Percentiles rank a stretch among this genome's conserved stretches.
Evolutionary conservation across 1,140 invertebrate species (phyloP).

Genomic region (Oryzaephilus surinamensis): DNA sequence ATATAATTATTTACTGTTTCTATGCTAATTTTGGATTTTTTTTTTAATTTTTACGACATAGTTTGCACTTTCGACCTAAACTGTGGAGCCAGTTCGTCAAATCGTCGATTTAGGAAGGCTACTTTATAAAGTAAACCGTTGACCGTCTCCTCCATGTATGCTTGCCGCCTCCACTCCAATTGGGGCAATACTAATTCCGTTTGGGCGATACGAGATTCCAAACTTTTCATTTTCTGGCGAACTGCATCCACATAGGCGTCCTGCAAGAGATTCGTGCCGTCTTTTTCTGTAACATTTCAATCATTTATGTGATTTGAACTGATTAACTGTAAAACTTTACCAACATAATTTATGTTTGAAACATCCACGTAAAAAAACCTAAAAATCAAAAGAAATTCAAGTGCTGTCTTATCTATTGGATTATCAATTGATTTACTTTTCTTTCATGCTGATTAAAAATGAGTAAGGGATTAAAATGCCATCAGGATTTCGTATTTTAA

Average conservation of each 20-base stretch:
- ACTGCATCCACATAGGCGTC: conserved; percentile 35
- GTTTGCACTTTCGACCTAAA: conserved; percentile 4
- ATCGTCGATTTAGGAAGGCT: conserved; percentile 30
- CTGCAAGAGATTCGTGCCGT: conserved; percentile 26
- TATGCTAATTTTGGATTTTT: no score
- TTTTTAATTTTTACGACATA: conserved; percentile 1
- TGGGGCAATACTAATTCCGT: conserved; percentile 31
- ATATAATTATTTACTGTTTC: no score
- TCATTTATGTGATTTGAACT: conserved; percentile 3
- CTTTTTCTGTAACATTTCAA: conserved; percentile 21
- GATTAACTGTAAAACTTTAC: conserved; percentile 3
- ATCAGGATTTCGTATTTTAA: no score
- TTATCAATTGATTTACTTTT: no score
- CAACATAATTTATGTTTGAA: conserved; percentile 18
- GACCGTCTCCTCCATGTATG: conserved; percentile 31
- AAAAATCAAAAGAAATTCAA: no score
- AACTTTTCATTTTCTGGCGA: conserved; percentile 25
- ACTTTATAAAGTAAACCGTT: conserved; percentile 27
- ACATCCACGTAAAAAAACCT: no score
- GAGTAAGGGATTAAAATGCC: no score
- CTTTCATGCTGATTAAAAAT: no score
- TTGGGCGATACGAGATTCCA: conserved; percentile 30
- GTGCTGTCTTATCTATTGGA: neutral
- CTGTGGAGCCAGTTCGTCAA: conserved; percentile 29
- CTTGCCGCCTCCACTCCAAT: conserved; percentile 29